Evolutionary conservation across 2,113 vertebrate species (phyloP).

Genomic region (Malurus melanocephalus): DNA sequence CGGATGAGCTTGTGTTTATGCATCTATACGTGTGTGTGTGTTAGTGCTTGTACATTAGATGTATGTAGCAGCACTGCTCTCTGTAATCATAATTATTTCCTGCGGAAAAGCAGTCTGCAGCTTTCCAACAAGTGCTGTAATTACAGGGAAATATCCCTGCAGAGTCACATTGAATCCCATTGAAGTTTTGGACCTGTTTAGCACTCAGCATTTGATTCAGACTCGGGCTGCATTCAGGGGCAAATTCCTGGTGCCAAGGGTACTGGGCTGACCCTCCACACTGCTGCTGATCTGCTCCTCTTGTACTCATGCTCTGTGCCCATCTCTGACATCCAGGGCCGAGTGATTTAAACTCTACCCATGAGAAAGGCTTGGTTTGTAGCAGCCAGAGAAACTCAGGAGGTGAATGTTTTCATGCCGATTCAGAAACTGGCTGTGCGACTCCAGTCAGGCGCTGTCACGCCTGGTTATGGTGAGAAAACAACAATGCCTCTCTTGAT

Average conservation of each 20-base stretch:
- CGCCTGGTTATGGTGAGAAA: slow-evolving; percentile 65
- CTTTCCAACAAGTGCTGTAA: background rate
- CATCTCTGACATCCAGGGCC: fast-evolving
- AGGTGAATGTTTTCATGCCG: slow-evolving; percentile 54
- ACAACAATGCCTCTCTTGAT: slow-evolving; percentile 70
- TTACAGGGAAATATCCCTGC: background rate
- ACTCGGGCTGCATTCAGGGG: fast-evolving
- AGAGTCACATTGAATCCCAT: background rate
- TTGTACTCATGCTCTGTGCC: background rate
- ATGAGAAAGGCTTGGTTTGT: background rate
- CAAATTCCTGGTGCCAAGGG: background rate
- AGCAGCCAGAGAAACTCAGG: slow-evolving; percentile 54
- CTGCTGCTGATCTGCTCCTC: background rate
- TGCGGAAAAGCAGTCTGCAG: background rate
- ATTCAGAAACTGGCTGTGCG: slow-evolving; percentile 60
- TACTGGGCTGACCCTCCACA: background rate
- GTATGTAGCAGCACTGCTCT: background rate
- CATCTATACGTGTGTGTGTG: fast-evolving
- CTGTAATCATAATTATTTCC: background rate
- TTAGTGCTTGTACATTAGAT: background rate
- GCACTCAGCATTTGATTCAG: background rate
- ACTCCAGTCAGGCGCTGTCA: slow-evolving; percentile 69
- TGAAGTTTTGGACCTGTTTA: background rate
- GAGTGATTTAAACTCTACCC: background rate
- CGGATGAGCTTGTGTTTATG: background rate